These are phyloP conservation scores for Andrena fulva DNA, from an alignment of 2,888 invertebrate species.

Conservation along the genomic window DNA sequence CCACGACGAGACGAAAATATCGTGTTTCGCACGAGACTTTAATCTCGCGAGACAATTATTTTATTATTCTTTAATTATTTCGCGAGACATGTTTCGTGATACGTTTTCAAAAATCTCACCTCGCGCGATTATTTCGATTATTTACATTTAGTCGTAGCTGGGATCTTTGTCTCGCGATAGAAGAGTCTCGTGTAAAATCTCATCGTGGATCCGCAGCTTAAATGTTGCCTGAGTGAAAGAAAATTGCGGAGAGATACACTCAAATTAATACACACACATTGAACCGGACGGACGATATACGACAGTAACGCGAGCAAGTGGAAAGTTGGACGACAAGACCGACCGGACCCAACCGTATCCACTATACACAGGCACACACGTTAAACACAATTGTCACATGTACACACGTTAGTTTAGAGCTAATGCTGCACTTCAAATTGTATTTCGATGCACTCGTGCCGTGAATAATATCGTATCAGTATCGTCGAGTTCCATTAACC, in stretches of 20 bases:
- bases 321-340: constrained; percentile 16
- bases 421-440: constrained; percentile 66
- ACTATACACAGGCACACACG: constrained; percentile 29
- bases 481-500: constrained; percentile 44
- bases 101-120: too few relatives aligned
- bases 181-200: too few relatives aligned
- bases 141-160: too few relatives aligned
- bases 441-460: constrained; percentile 33
- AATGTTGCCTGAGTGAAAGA: neutral
- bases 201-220: too few relatives aligned
- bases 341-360: constrained; percentile 1
- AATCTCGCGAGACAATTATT: neutral
- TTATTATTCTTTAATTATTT: too few relatives aligned
- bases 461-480: constrained; percentile 22
- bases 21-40: too few relatives aligned
- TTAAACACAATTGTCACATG: constrained; percentile 27
- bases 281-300: neutral
- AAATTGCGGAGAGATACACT: constrained; percentile 42
- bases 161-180: too few relatives aligned
- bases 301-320: neutral
- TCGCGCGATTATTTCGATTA: too few relatives aligned
- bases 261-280: constrained; percentile 19
- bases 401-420: constrained; percentile 69
- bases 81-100: too few relatives aligned
- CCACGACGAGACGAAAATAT: too few relatives aligned